These are phyloP conservation scores for Cyprinodon brontotheroides DNA, from an alignment of 2,113 vertebrate species.

Conservation along the genomic window DNA sequence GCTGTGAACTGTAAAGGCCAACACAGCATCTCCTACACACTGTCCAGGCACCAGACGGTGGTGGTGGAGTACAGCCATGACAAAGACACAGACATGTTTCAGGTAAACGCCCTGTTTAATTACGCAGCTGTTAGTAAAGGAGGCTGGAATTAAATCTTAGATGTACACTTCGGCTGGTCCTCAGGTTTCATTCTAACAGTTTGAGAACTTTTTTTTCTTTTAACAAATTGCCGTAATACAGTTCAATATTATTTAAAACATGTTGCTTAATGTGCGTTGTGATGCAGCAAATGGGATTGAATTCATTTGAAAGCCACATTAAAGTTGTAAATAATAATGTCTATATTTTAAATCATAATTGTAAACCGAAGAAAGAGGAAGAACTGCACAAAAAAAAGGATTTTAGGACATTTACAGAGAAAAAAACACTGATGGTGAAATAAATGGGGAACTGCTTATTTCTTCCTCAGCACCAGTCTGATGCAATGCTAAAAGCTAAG, in stretches of 20 bases:
- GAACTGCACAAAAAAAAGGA: conserved; percentile 14
- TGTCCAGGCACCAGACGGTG: conserved; percentile 96
- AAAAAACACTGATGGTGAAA: background rate
- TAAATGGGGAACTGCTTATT: conserved; percentile 35
- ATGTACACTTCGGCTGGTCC: background rate
- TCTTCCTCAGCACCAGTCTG: background rate
- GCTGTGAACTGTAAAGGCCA: conserved; percentile 95
- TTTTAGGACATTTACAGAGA: background rate
- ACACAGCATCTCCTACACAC: conserved; percentile 96
- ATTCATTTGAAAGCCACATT: background rate
- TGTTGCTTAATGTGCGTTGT: background rate
- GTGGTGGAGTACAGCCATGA: conserved; percentile 97
- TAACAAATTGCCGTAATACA: background rate
- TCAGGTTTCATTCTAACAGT: background rate
- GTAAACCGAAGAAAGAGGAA: conserved; percentile 19
- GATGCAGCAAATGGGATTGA: background rate
- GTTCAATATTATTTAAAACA: background rate
- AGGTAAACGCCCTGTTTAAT: conserved; percentile 80
- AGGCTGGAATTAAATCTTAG: background rate
- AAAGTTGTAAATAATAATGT: background rate
- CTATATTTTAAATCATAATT: conserved; percentile 35
- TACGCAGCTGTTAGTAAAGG: background rate
- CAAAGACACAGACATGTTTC: conserved; percentile 98
- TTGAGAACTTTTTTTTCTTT: background rate
- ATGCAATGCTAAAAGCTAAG: conserved; percentile 1